Base-by-base conservation (phyloP, 2,113 vertebrate species). In the Cephalophus harveyi region DNA sequence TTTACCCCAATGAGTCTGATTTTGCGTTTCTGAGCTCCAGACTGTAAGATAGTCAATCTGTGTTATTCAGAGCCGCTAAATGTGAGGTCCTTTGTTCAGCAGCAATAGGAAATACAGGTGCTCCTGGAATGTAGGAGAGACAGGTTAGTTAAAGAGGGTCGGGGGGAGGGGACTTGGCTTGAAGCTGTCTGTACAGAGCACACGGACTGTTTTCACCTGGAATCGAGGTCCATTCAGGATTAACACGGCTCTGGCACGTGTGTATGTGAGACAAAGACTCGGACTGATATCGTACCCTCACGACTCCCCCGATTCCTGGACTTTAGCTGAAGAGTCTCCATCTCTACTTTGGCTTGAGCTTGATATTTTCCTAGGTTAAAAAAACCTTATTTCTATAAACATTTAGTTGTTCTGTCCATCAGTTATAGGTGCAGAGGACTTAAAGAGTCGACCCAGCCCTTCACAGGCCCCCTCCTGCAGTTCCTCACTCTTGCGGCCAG, bases 141-240 rank as follows among this genome's bases (percentile, higher is more conserved):
- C 30, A 3, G 2, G 6, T 9, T 27, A 7, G 83, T 2, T 21
- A 6, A 21, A 40, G 33, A 46, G 71, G 52, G 1, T 8, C 6
- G 33, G 5, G 48, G 19, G 2, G 71, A 76, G 21, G 43, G 71
- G 17, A 3, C 23, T 11, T 46, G 59, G 91, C 52, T 25, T 25
- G 28, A 13, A 25, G 9, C 55, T 40, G 54, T 48, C 9, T 0
- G 5, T 3, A 9, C 9, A 23, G 48, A 64, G 21, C 6, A 1
- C 16, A 10, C 4, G 17, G 14, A 9, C 4, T 0, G 2, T 17
- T 33, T 7, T 48, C 6, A 17, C 27, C 46, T 36, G 2, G 60
- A 43, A 40, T 28, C 2, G 5, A 28, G 23, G 6, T 14, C 15
- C 6, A 48, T 30, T 12, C 2, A 6, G 52, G 82, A n/a, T 55